Conservation (phyloP, 2,797 vertebrate genomes). For the Pachyuromys duprasi region DNA sequence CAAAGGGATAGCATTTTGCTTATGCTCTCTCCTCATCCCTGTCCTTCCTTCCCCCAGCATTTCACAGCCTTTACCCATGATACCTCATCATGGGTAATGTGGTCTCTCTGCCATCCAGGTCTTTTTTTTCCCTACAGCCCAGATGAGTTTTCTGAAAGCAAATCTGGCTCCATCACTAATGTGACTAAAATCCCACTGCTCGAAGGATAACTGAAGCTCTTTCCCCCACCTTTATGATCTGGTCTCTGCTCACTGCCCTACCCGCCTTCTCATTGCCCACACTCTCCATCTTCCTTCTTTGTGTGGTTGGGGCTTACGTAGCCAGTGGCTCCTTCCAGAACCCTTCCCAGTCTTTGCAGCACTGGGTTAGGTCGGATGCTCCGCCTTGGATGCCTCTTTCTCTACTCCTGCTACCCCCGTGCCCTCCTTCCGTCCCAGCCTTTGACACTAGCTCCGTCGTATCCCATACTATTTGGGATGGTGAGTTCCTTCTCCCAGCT, state of each 20-base stretch:
- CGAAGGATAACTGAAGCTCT: background rate
- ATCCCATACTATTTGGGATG: accelerated
- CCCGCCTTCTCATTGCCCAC: background rate
- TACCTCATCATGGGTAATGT: background rate
- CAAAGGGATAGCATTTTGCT: background rate
- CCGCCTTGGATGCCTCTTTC: background rate
- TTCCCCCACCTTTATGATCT: background rate
- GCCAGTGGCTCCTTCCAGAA: background rate
- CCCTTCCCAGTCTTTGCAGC: background rate
- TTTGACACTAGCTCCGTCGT: background rate
- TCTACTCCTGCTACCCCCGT: accelerated
- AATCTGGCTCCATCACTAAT: background rate
- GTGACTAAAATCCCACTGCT: background rate
- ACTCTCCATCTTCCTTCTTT: background rate
- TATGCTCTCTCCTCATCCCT: background rate
- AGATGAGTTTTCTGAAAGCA: conserved; percentile 3
- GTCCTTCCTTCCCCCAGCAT: background rate
- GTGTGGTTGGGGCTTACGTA: background rate
- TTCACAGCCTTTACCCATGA: too few relatives aligned
- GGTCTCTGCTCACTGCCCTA: accelerated
- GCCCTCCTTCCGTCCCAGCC: background rate
- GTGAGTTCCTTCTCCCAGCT: background rate
- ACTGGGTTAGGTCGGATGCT: background rate
- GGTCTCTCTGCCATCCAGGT: background rate
- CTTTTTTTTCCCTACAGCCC: background rate